Conservation (phyloP, 2,113 vertebrate species). For the Forbesichthys papilliferus region DNA sequence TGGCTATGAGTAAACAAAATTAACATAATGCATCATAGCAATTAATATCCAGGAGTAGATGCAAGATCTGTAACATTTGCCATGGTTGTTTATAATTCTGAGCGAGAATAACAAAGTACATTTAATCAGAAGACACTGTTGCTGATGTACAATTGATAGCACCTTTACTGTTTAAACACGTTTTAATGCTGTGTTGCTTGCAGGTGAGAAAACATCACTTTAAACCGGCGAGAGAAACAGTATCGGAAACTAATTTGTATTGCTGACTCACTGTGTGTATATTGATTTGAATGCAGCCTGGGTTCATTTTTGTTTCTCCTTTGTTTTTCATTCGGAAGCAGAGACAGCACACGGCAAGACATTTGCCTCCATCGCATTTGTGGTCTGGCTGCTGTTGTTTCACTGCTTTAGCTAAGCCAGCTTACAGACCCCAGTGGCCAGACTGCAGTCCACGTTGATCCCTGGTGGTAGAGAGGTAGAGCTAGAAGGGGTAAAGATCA, state of each 20-base stretch:
- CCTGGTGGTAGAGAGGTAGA: background rate
- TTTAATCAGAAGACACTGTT: conserved; percentile 6
- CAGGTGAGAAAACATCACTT: conserved; percentile 41
- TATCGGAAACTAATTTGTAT: conserved; percentile 42
- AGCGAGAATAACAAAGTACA: conserved; percentile 29
- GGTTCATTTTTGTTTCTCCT: conserved; percentile 40
- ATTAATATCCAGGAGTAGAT: background rate
- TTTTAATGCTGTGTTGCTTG: conserved; percentile 28
- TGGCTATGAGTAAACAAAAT: conserved; percentile 19
- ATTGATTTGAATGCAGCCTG: conserved; percentile 51
- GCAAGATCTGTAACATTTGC: background rate
- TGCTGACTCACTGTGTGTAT: conserved; percentile 35
- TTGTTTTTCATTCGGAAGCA: conserved; percentile 39
- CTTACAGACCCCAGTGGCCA: conserved; percentile 13
- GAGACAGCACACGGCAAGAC: conserved; percentile 5
- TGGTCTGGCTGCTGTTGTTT: conserved; percentile 5
- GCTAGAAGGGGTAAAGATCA: background rate
- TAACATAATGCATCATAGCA: conserved; percentile 5
- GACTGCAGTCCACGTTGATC: conserved; percentile 16
- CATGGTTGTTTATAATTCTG: conserved; percentile 25
- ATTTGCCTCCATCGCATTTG: conserved; percentile 10
- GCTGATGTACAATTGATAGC: conserved; percentile 21
- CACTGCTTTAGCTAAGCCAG: conserved; percentile 15
- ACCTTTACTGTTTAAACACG: conserved; percentile 35
- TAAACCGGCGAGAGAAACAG: conserved; percentile 25